These are phyloP conservation scores for Thera obeliscata DNA, from an alignment of 2,888 invertebrate species.

Conservation along the genomic window DNA sequence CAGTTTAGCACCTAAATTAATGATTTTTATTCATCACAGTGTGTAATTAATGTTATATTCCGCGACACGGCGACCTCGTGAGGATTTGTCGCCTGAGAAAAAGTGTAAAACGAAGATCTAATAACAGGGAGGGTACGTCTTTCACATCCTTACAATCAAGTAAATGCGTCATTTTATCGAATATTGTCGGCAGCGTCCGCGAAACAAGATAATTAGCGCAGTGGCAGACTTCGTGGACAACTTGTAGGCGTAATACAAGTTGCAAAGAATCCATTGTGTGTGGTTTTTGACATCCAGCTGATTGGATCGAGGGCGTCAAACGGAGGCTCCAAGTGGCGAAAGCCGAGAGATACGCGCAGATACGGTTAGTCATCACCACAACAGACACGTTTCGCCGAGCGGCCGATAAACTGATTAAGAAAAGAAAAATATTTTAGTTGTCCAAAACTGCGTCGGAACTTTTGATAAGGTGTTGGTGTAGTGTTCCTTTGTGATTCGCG, in stretches of 20 bases:
- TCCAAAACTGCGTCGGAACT: slow-evolving; percentile 59
- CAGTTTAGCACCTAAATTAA: slow-evolving; percentile 74
- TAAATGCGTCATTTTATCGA: slow-evolving; percentile 84
- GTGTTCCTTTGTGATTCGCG: slow-evolving; percentile 77
- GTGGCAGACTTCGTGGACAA: slow-evolving; percentile 41
- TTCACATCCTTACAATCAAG: slow-evolving; percentile 79
- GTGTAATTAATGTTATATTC: slow-evolving; percentile 83
- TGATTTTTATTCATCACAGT: slow-evolving; percentile 70
- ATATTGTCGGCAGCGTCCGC: slow-evolving; percentile 66
- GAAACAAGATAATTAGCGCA: slow-evolving; percentile 54
- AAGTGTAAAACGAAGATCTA: slow-evolving; percentile 77
- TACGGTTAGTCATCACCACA: slow-evolving; percentile 78
- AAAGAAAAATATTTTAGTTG: slow-evolving; percentile 55
- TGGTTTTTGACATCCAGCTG: slow-evolving; percentile 75
- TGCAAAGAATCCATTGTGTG: slow-evolving; percentile 46
- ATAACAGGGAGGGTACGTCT: slow-evolving; percentile 84
- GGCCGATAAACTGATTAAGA: slow-evolving; percentile 57
- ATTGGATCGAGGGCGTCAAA: slow-evolving; percentile 75
- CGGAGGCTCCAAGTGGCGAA: slow-evolving; percentile 63
- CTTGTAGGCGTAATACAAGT: slow-evolving; percentile 40
- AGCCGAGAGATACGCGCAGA: slow-evolving; percentile 70
- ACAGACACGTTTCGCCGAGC: slow-evolving; percentile 67
- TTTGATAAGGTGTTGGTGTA: slow-evolving; percentile 67
- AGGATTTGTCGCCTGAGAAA: slow-evolving; percentile 78
- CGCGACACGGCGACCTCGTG: slow-evolving; percentile 77